Evolutionary conservation across 2,113 vertebrate genomes (phyloP), one percentile per base, ranked within the genome.

Genomic region (Myiagra hebetior): DNA sequence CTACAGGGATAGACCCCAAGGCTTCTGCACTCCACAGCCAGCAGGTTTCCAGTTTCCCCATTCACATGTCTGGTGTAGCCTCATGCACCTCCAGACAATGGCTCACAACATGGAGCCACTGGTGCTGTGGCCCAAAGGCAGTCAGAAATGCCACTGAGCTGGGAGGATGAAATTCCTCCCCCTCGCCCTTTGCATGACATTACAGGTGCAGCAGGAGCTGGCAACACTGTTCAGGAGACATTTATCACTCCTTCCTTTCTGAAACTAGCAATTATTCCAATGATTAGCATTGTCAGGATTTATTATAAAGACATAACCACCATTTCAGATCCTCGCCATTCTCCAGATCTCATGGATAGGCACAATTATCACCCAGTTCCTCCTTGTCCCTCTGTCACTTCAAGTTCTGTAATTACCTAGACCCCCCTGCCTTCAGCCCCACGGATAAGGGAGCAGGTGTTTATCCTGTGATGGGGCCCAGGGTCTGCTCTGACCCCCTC

Each of bases 231-330:
- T 93, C 70, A 20, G 87, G 59, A 93, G 87, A 94, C n/a, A 82
- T 65, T 87, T 79, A 17, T 85, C 78, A 72, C 56, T 95, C 89
- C 81, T 53, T 84, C 52, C 77, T 76, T 89, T 79, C 50, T 62
- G 85, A 93, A 93, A 79, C 81, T 28, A 87, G 91, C 67, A 93
- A 94, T 97, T 95, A 95, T 85, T 55, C 53, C 53, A 76, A 60
- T 7, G 10, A 93, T 68, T 87, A 96, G 56, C 65, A 39, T 64
- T 53, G 85, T 76, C 73, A 73, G 28, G 33, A 67, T 93, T 87
- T 85, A 83, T 91, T 35, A 89, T 35, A 69, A 73, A 89, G 70
- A 56, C 62, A 87, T 31, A 89, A 56, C 49, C 11, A 75, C 62
- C 7, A 8, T 42, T 94, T 79, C 41, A 60, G 62, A 68, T 30